Evolutionary conservation across 2,113 vertebrate genomes (phyloP), one percentile per base, ranked within the genome.

Genomic region (Clarias batrachus): DNA sequence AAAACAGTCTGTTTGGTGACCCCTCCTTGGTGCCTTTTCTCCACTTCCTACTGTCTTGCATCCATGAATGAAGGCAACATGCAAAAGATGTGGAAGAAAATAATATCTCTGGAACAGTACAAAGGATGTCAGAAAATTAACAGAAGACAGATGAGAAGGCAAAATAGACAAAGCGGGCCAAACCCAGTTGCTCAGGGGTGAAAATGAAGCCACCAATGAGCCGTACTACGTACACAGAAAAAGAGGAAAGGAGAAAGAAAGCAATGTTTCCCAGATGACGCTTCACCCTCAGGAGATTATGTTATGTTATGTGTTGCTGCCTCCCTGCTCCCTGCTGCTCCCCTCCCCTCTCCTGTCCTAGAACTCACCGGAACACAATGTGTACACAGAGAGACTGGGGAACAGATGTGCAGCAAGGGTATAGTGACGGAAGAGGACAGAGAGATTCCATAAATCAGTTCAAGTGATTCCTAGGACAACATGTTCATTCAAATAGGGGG

Each of bases 71-170:
- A 54, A 60, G 52, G 14, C 66, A 86, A 86, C 70, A 41, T 41
- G 76, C 30, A 57, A 80, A 80, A 80, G 76, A 86, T 80, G 63
- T 79, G 62, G 48, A 65, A 33, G 74, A 70, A 79, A 68, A 79
- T 23, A 21, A 59, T 70, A 70, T 80, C 13, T 85, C 52, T 70
- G 60, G 13, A 79, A 63, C 60, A 33, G 16, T 60, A 52, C 33
- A 66, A 66, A 85, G 86, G 86, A 90, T 85, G 90, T 88, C 60
- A 85, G 88, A 90, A 77, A 77, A 87, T 59, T n/a, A n/a, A 41
- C 63, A 17, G 25, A 62, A 41, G 66, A 59, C 54, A 81, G 52
- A 68, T 23, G 77, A 79, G 70, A 60, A 73, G 54, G 63, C 17
- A 56, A 78, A 48, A 84, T 66, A 68, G 79, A 74, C 66, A 83